Base-by-base conservation (phyloP, 2,888 invertebrate genomes). In the Agrilus cyanescens region DNA sequence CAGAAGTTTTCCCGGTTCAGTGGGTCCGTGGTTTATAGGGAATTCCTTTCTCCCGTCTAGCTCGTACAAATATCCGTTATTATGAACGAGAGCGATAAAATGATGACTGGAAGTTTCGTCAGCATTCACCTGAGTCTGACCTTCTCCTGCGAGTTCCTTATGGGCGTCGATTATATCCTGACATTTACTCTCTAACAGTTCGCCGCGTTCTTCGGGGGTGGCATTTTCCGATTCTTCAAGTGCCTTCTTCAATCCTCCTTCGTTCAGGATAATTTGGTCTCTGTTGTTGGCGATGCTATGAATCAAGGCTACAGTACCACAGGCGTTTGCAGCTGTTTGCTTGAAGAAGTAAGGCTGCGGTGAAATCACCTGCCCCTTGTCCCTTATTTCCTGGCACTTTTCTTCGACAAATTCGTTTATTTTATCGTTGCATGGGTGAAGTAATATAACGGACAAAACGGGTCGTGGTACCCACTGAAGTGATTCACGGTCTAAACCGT, bases 231-330 rank as follows among this genome's bases (percentile, higher is more conserved):
- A 78, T 42, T 77, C 76, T 14, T 84, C 79, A 41, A 93, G 59
- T 58, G 91, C 88, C 41, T 77, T 75, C 62, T 90, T 86, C 54
- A 93, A 68, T 30, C 76, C 73, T 2, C 87, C 88, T 55, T 82
- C 81, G 30, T 74, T 69, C 6, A 89, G 62, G 32, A 74, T 58
- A 46, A 89, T 79, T 41, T 60, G 57, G 53, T 87, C 82, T 36
- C 72, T 67, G 62, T 89, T 93, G 65, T 98, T 98, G 16, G 88
- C 93, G 51, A 97, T 74, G 50, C 90, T 81, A 63, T 98, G 97
- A 44, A 98, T 82, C 32, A 98, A 72, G n/a, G 96, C 96, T 49
- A 97, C 81, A 4, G 96, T 95, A 29, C 97, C 97, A 69, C 97
- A 98, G 18, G 97, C 95, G 69, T 97, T 97, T 45, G 84, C 82